Evolutionary conservation across 2,113 vertebrate species (phyloP).

Genomic region (Ceuthmochares aereus): DNA sequence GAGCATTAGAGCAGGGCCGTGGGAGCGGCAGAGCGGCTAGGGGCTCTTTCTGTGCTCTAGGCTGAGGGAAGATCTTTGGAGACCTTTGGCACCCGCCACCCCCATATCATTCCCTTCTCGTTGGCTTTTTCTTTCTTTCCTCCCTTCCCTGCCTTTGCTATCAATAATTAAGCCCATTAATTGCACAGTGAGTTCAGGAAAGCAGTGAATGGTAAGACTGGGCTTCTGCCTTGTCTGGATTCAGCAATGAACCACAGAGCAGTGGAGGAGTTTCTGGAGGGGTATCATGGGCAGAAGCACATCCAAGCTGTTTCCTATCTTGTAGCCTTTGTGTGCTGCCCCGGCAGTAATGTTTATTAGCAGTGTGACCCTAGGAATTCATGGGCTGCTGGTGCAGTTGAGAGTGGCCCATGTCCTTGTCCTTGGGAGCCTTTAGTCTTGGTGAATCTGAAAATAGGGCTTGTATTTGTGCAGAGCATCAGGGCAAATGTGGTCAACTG

Average conservation of each 20-base stretch:
- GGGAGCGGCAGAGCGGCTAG: conserved; percentile 58
- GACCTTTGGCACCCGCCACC: conserved; percentile 47
- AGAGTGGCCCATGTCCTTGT: background rate
- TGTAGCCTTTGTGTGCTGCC: background rate
- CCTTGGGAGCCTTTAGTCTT: background rate
- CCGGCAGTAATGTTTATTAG: background rate
- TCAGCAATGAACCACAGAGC: background rate
- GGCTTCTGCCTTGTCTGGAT: background rate
- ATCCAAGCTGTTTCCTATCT: background rate
- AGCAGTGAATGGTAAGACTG: background rate
- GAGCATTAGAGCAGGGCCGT: conserved; percentile 92
- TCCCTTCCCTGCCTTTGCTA: conserved; percentile 20
- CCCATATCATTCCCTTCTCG: background rate
- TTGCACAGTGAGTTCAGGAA: conserved; percentile 16
- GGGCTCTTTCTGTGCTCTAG: conserved; percentile 53
- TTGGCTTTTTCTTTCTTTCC: conserved; percentile 20
- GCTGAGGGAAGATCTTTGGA: conserved; percentile 41
- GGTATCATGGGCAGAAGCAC: background rate
- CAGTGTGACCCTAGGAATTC: background rate
- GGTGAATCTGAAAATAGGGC: background rate
- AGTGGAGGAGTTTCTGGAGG: background rate
- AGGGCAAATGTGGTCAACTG: background rate
- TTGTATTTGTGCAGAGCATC: background rate
- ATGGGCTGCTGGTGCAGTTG: background rate
- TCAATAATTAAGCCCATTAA: conserved; percentile 53